Base-by-base conservation (phyloP, 2,888 invertebrate genomes). In the Lochmaea capreae region DNA sequence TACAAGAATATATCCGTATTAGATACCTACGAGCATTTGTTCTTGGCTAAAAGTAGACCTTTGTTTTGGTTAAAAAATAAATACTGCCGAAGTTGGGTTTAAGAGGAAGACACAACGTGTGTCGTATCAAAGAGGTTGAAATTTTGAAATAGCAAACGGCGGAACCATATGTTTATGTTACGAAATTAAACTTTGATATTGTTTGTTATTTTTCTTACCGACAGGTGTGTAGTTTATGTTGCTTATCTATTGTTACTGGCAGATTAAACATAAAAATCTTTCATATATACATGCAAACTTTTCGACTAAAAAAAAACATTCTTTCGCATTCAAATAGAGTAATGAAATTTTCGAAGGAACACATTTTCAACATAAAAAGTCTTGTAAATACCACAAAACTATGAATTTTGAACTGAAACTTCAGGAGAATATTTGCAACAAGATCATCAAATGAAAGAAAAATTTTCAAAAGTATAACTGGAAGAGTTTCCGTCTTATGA, bases 51-150 rank as follows among this genome's bases (percentile, higher is more conserved):
- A 79, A 79, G 80, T 78, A 78, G 79, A 79, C 71, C 74, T 80
- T 79, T 81, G 80, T 81, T 83, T 83, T 80, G 79, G 80, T 81
- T 82, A 82, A 82, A 82, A 83, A 84, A 84, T 83, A 84, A 84
- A 83, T 82, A 84, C 58, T 65, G 74, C 77, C 75, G 79, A 76
- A 72, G 75, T 77, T 74, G 76, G 79, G 78, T 78, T 78, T 75
- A 79, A 77, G 79, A 39, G 62, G 43, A 63, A 18, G 82, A 83
- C 82, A 80, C 68, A 72, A 67, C 54, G 59, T 75, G 75, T 65
- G 61, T 61, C 65, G 65, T 72, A 59, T 72, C 68, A 66, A 14
- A 46, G 57, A 69, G 43, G 69, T 68, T 70, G 61, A 66, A 69
- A 73, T 73, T 73, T 68, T 70, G 62, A 46, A 74, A 74, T 58